Evolutionary conservation across 2,888 invertebrate species (phyloP).

Genomic region (Drosophila prolongata): DNA sequence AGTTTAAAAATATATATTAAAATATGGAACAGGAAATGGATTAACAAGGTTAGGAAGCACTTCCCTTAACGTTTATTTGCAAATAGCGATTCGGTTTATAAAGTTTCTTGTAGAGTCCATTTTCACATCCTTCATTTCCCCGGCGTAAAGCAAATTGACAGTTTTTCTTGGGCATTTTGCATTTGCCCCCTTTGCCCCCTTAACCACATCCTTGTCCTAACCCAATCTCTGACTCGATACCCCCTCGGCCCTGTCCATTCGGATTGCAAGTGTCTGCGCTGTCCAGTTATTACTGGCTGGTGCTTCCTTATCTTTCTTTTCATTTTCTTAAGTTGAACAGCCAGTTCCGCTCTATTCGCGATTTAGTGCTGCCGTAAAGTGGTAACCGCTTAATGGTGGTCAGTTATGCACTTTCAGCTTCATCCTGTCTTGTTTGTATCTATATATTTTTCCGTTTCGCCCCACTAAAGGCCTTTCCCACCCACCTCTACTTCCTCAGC

Average conservation of each 20-base stretch:
- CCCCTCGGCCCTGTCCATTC: conserved; percentile 1
- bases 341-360: conserved; percentile 24
- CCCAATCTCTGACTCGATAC: conserved; percentile 25
- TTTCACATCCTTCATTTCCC: conserved; percentile 2
- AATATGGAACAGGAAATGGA: not conserved
- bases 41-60: not conserved
- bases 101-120: not conserved
- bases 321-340: conserved; percentile 3
- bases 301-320: conserved; percentile 15
- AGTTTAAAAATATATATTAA: too few relatives aligned
- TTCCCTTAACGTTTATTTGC: not conserved
- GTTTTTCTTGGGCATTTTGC: conserved; percentile 1
- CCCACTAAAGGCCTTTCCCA: not conserved
- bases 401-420: conserved; percentile 54
- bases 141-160: not conserved
- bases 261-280: not conserved
- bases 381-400: conserved; percentile 53
- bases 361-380: conserved; percentile 15
- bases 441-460: conserved; percentile 4
- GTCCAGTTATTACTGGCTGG: conserved; percentile 31
- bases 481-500: not conserved
- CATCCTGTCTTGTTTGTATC: conserved; percentile 54
- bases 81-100: not conserved
- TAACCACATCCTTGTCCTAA: not conserved
- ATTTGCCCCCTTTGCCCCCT: not conserved